Conservation (phyloP, 2,888 invertebrate genomes). For the Mallateleia sp. region DNA sequence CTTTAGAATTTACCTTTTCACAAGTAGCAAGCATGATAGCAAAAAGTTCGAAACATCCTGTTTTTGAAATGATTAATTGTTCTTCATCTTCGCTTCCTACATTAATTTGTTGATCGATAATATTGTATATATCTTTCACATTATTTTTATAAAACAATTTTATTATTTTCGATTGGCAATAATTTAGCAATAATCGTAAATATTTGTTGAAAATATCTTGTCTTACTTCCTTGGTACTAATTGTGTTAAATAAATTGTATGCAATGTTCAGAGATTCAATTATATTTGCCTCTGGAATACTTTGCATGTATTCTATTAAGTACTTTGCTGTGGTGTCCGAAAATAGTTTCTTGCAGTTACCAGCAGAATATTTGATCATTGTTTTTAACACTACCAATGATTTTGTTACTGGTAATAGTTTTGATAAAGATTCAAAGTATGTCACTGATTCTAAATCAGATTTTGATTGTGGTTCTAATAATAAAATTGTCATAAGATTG, state of each 20-base stretch:
- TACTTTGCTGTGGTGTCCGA: conserved; percentile 80
- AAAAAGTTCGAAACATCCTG: conserved; percentile 88
- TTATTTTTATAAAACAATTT: conserved; percentile 85
- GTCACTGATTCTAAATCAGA: conserved; percentile 70
- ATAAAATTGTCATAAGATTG: conserved; percentile 10
- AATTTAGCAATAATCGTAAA: conserved; percentile 86
- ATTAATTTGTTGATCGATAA: conserved; percentile 76
- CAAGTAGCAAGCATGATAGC: conserved; percentile 87
- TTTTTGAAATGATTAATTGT: conserved; percentile 85
- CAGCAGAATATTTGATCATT: conserved; percentile 83
- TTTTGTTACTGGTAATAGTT: conserved; percentile 84
- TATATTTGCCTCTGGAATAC: conserved; percentile 77
- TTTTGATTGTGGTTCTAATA: conserved; percentile 8
- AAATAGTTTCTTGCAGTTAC: conserved; percentile 80
- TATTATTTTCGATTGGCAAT: conserved; percentile 80
- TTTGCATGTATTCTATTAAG: conserved; percentile 82
- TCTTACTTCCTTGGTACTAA: conserved; percentile 70
- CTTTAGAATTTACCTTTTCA: conserved; percentile 70
- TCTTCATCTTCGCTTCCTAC: conserved; percentile 77
- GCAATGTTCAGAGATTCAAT: conserved; percentile 82
- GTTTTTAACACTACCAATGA: conserved; percentile 83
- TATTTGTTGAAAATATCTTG: conserved; percentile 87
- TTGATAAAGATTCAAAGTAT: conserved; percentile 84
- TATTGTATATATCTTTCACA: conserved; percentile 83
- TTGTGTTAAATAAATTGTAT: conserved; percentile 83